phyloP scores from a whole-genome alignment of 1,140 invertebrate genomes.

The Drosophila ohnishii region DNA sequence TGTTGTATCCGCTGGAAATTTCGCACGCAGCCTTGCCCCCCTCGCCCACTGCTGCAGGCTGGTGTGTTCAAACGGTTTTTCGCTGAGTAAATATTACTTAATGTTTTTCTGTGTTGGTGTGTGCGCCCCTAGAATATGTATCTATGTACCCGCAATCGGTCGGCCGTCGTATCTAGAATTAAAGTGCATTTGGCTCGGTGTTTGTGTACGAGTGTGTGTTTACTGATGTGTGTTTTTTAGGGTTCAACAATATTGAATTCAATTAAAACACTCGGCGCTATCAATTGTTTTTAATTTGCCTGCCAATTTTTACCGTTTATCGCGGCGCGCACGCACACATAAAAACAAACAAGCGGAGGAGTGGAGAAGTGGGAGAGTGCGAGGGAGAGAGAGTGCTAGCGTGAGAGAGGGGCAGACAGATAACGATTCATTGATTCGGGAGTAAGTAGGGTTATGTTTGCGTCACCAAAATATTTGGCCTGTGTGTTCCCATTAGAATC shows the following conservation, averaged over 20 bases:
- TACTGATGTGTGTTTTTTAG: constrained; percentile 39
- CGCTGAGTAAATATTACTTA: constrained; percentile 76
- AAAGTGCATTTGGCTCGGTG: constrained; percentile 36
- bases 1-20: constrained; percentile 18
- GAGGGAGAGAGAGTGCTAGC: not conserved
- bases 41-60: not conserved
- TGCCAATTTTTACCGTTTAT: constrained; percentile 49
- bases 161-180: constrained; percentile 39
- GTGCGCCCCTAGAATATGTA: constrained; percentile 71
- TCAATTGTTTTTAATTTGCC: constrained; percentile 76
- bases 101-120: constrained; percentile 70
- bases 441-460: constrained; percentile 78
- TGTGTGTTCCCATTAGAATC: constrained; percentile 46
- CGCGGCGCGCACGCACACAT: constrained; percentile 31
- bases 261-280: constrained; percentile 67
- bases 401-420: constrained; percentile 24
- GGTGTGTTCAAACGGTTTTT: constrained; percentile 22
- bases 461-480: constrained; percentile 73
- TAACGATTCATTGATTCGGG: constrained; percentile 48
- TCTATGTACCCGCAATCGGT: constrained; percentile 55
- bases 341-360: constrained; percentile 18
- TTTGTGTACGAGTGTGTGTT: constrained; percentile 40
- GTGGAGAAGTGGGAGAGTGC: constrained; percentile 2
- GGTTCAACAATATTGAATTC: constrained; percentile 59
- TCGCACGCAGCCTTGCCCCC: constrained; percentile 17